Percentiles rank a stretch among this genome's conserved stretches.
These are phyloP conservation scores for Sitodiplosis mosellana DNA, from an alignment of 1,140 invertebrate species.

Conservation along the genomic window DNA sequence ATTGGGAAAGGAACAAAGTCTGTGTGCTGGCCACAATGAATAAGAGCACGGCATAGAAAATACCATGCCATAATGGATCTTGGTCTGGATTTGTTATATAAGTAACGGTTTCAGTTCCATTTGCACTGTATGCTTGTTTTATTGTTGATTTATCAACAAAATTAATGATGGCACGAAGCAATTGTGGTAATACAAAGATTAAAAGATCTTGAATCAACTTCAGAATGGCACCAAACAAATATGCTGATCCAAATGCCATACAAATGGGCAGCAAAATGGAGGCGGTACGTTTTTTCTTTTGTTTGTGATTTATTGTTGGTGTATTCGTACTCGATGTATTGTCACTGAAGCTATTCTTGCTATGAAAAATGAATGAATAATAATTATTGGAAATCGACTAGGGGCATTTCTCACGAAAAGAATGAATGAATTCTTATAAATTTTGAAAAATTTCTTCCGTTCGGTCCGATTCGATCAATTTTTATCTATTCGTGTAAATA, in stretches of 20 bases:
- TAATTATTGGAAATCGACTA: no score
- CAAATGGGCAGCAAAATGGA: no score
- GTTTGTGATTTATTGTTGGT: conserved; percentile 44
- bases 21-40: conserved; percentile 68
- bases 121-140: conserved; percentile 34
- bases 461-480: no score
- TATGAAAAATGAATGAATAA: not conserved
- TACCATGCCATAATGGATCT: conserved; percentile 36
- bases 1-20: conserved; percentile 73
- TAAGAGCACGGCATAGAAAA: conserved; percentile 57
- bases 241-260: not conserved
- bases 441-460: no score
- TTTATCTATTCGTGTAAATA: no score
- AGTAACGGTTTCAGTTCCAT: no score
- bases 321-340: conserved; percentile 50
- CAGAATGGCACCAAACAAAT: conserved; percentile 53
- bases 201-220: conserved; percentile 57
- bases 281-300: conserved; percentile 8
- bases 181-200: conserved; percentile 58
- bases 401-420: no score
- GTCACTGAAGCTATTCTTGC: conserved; percentile 10
- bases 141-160: conserved; percentile 31
- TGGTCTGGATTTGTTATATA: not conserved
- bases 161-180: conserved; percentile 36
- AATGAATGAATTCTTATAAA: no score